A percentile compares a stretch with the other conserved stretches of the same genome.
phyloP scores from a whole-genome alignment of 2,888 invertebrate species.

The Cotesia congregata region DNA sequence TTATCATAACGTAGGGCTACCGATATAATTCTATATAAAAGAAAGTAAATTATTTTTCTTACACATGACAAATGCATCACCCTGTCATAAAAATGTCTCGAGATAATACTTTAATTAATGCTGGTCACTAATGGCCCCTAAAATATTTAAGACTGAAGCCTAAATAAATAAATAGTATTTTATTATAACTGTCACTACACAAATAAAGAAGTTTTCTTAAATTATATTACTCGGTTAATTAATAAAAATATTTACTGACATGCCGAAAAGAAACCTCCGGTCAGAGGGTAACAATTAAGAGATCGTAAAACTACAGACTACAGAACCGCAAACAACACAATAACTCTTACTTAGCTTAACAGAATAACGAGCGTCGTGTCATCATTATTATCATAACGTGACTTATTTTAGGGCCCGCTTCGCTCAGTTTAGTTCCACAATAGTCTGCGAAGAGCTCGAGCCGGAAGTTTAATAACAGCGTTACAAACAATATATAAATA shows the following conservation, averaged over 20 bases:
- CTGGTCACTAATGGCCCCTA: neutral
- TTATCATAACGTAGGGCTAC: conserved; percentile 1
- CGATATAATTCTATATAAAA: neutral
- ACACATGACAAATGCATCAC: neutral
- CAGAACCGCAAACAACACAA: conserved; percentile 3
- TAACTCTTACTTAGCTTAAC: conserved; percentile 10
- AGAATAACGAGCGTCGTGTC: conserved; percentile 12
- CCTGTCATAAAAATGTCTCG: neutral
- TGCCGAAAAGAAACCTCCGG: conserved; percentile 7
- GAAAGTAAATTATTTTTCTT: neutral
- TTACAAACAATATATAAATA: neutral
- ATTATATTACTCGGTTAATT: neutral
- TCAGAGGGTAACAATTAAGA: conserved; percentile 31
- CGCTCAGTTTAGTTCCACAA: neutral
- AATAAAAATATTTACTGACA: conserved; percentile 1
- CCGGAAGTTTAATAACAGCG: neutral
- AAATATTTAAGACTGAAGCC: neutral
- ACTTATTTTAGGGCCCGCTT: neutral
- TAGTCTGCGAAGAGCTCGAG: neutral
- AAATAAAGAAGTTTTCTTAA: neutral
- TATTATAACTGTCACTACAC: neutral
- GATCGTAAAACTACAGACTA: conserved; percentile 19
- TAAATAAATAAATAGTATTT: neutral
- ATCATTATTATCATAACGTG: conserved; percentile 12
- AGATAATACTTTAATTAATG: neutral